Percentiles rank a stretch among this genome's conserved stretches.
These are phyloP conservation scores for Ganaspis brasiliensis DNA, from an alignment of 2,888 invertebrate genomes.

Conservation along the genomic window DNA sequence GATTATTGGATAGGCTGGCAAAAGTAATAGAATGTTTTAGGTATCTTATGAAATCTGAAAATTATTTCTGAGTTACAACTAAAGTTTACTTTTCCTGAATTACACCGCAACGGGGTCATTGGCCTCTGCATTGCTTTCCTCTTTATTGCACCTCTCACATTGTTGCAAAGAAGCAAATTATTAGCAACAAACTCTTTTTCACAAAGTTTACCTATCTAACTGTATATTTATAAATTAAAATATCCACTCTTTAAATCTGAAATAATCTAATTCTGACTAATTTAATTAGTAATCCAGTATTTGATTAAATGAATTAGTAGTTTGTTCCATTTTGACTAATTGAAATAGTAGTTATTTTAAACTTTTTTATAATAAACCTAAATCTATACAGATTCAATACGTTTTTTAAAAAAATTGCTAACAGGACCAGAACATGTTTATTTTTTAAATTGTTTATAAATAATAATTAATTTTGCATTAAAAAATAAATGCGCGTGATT, in stretches of 20 bases:
- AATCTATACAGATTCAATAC: too few species aligned
- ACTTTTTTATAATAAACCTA: too few species aligned
- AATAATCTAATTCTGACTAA: not conserved
- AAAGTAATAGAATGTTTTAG: not conserved
- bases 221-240: not conserved
- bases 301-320: too few species aligned
- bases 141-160: slow-evolving; percentile 28
- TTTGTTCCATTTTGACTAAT: too few species aligned
- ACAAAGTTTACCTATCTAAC: not conserved
- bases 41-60: not conserved
- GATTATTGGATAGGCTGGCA: slow-evolving; percentile 14
- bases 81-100: slow-evolving; percentile 9
- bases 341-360: too few species aligned
- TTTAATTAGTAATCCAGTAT: too few species aligned
- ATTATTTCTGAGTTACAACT: not conserved
- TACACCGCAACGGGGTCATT: slow-evolving; percentile 10
- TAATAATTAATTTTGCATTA: too few species aligned
- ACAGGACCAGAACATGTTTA: too few species aligned
- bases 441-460: too few species aligned
- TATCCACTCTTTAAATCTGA: too few species aligned
- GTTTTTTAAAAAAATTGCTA: too few species aligned
- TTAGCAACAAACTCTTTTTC: not conserved
- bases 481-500: too few species aligned
- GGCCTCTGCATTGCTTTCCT: slow-evolving; percentile 1
- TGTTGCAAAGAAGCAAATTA: slow-evolving; percentile 11